Percentiles rank a stretch among this genome's conserved stretches.
Evolutionary conservation across 2,113 vertebrate genomes (phyloP).

Genomic region (Zosterops hypoxanthus): DNA sequence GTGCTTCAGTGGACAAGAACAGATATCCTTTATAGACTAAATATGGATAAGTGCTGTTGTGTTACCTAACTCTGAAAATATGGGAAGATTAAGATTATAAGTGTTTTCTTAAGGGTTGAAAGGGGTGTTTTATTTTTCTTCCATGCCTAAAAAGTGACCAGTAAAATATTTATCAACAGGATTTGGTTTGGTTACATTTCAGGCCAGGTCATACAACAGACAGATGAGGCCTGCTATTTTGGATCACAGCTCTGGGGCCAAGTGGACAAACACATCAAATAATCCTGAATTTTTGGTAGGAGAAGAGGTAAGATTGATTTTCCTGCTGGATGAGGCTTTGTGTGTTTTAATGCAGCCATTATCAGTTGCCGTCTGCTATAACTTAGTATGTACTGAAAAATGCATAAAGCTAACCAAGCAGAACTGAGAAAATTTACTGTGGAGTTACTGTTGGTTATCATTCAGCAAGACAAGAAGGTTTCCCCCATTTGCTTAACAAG

Average conservation of each 20-base stretch:
- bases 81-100: not conserved
- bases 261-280: slow-evolving; percentile 92
- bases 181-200: not conserved
- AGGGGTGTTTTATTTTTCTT: not conserved
- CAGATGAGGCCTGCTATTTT: slow-evolving; percentile 92
- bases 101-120: not conserved
- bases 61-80: not conserved
- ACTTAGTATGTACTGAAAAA: not conserved
- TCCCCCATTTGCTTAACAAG: not conserved
- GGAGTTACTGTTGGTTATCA: not conserved
- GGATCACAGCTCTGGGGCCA: slow-evolving; percentile 89
- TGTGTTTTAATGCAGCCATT: not conserved
- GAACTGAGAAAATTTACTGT: not conserved
- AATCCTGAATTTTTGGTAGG: slow-evolving; percentile 91
- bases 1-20: not conserved
- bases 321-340: not conserved
- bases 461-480: not conserved
- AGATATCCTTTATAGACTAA: not conserved
- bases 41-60: not conserved
- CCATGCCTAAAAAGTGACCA: not conserved
- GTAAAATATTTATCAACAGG: not conserved
- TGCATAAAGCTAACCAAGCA: not conserved
- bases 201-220: slow-evolving; percentile 94
- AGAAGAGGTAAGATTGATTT: slow-evolving; percentile 86
- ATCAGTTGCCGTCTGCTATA: not conserved